These are phyloP conservation scores for Mesoligia furuncula DNA, from an alignment of 2,888 invertebrate species.

Conservation along the genomic window DNA sequence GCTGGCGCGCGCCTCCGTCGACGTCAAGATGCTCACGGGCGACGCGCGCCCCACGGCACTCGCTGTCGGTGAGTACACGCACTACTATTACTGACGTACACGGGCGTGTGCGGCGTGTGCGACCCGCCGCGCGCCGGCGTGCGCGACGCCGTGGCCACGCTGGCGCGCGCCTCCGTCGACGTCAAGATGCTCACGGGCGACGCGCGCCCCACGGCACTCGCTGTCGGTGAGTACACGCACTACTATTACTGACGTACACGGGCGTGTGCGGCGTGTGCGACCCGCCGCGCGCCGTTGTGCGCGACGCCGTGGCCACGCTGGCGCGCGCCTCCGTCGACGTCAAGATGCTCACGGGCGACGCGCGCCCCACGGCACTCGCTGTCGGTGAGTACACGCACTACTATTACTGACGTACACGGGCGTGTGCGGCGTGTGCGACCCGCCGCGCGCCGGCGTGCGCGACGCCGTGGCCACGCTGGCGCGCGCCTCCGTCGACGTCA, in stretches of 20 bases:
- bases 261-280: conserved; percentile 99
- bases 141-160: conserved; percentile 95
- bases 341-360: conserved; percentile 99
- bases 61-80: conserved; percentile 93
- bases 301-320: conserved; percentile 95
- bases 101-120: conserved; percentile 98
- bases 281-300: conserved; percentile 97
- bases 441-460: conserved; percentile 96
- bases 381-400: conserved; percentile 91
- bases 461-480: conserved; percentile 96
- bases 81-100: conserved; percentile 91
- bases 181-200: conserved; percentile 99
- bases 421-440: conserved; percentile 98
- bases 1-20: conserved; percentile 95
- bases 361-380: conserved; percentile 98
- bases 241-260: conserved; percentile 92
- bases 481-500: conserved; percentile 96
- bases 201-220: conserved; percentile 98
- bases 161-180: conserved; percentile 95
- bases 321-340: conserved; percentile 96
- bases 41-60: conserved; percentile 98
- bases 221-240: conserved; percentile 92
- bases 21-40: conserved; percentile 99
- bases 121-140: conserved; percentile 98
- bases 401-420: conserved; percentile 94